Percentiles rank a stretch among this genome's conserved stretches.
phyloP scores from a whole-genome alignment of 2,797 vertebrate genomes.

The Sebastes steindachneri region DNA sequence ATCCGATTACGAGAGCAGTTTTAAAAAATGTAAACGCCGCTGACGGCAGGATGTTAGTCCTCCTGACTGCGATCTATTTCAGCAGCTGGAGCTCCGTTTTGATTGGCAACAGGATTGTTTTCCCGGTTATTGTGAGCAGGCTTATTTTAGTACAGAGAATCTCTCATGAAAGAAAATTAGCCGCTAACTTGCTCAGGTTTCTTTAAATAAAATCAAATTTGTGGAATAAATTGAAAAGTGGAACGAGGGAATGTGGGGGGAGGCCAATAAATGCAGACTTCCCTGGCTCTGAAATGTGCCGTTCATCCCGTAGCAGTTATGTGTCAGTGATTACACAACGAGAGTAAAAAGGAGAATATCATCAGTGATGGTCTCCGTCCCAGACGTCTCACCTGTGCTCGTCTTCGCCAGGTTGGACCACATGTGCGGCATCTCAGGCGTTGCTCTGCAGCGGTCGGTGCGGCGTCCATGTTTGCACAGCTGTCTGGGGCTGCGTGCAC shows the following conservation, averaged over 20 bases:
- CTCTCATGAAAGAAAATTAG: slow-evolving; percentile 65
- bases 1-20: background rate
- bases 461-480: slow-evolving; percentile 68
- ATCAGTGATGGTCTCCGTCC: background rate
- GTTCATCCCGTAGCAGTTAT: background rate
- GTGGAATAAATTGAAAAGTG: slow-evolving; percentile 39
- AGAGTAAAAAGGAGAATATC: background rate
- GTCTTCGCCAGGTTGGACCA: slow-evolving; percentile 32
- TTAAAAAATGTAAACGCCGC: slow-evolving; percentile 1
- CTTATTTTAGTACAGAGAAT: slow-evolving; percentile 64
- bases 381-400: slow-evolving; percentile 21
- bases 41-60: background rate
- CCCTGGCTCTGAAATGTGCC: background rate
- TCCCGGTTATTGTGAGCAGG: slow-evolving; percentile 57
- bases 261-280: background rate
- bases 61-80: slow-evolving; percentile 54
- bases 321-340: background rate
- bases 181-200: slow-evolving; percentile 61
- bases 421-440: slow-evolving; percentile 34
- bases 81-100: slow-evolving; percentile 68
- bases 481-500: slow-evolving; percentile 55
- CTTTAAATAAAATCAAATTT: slow-evolving; percentile 57
- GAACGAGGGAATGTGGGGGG: background rate
- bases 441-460: slow-evolving; percentile 27
- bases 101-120: slow-evolving; percentile 72